These are phyloP conservation scores for Tenthredo scrophulariae DNA, from an alignment of 2,888 invertebrate species.

Conservation along the genomic window DNA sequence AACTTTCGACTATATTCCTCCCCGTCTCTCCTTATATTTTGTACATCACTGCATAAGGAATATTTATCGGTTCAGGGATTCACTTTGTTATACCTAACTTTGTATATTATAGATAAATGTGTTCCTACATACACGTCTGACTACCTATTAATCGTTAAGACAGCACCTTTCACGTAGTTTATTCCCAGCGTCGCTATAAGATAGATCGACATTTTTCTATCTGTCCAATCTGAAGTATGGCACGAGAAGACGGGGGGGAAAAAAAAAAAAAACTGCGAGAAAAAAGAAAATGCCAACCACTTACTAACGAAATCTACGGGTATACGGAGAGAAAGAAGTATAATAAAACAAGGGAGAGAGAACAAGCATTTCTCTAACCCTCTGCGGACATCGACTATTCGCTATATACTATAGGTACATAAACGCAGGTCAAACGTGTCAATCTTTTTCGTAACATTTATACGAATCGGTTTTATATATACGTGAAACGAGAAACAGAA, in stretches of 20 bases:
- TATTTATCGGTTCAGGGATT: background rate
- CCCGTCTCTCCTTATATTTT: background rate
- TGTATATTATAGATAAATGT: background rate
- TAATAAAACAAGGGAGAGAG: background rate
- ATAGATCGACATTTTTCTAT: slow-evolving; percentile 2
- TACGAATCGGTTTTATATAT: background rate
- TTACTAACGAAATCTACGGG: background rate
- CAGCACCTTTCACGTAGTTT: background rate
- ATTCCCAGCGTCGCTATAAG: background rate
- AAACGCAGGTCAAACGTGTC: background rate
- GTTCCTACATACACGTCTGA: background rate
- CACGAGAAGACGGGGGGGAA: background rate
- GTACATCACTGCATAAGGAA: background rate
- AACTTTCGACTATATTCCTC: background rate
- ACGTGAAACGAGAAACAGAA: background rate
- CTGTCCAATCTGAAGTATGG: slow-evolving; percentile 3
- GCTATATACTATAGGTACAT: too few species aligned
- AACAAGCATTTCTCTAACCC: background rate
- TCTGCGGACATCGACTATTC: background rate
- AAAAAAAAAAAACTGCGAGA: background rate
- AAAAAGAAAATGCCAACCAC: background rate
- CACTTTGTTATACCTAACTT: background rate
- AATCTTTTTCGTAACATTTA: background rate
- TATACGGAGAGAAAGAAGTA: background rate
- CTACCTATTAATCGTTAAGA: background rate